Evolutionary conservation across 2,113 vertebrate species (phyloP), one percentile per base, ranked within the genome.

Genomic region (Poicephalus meyeri): DNA sequence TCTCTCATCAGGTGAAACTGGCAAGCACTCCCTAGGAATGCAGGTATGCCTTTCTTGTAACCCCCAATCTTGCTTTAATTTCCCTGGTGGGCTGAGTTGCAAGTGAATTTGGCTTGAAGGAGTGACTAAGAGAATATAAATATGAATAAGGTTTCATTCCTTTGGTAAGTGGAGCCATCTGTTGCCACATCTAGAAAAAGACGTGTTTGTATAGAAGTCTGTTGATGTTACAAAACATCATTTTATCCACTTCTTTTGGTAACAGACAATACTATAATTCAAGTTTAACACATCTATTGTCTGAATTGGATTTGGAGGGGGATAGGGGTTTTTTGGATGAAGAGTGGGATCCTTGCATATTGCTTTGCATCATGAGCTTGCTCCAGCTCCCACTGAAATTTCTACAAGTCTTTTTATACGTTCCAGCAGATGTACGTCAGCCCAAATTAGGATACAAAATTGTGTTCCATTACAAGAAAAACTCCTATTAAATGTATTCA

Each of bases 161-260:
- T 94, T 80, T 94, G 72, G 84, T 80, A 95, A 96, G 91, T 89
- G 93, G 85, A 96, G 93, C 93, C 89, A 92, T 85, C 95, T 96
- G 95, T 93, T 92, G 86, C 87, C 66, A 85, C 35, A 69, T 87
- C 21, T 72, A 89, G 86, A 89, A 96, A 93, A 95, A 92, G 47
- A 68, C 10, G 13, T 88, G 11, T 44, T 77, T 95, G 21, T 49
- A 23, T 72, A 44, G 41, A 79, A 91, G 13, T 24, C 31, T 76
- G 13, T 37, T 87, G 61, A 63, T 41, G 39, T 31, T 88, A 79
- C 29, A 92, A 63, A 93, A 81, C 28, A 64, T 7, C 69, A 6
- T 17, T 29, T 87, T n/a, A 49, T 28, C 26, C 44, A 50, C 15
- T 84, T 63, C n/a, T 66, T 60, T 78, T 35, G 44, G 56, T 60